Evolutionary conservation across 2,888 invertebrate genomes (phyloP).

Genomic region (Drosophila seclusa): DNA sequence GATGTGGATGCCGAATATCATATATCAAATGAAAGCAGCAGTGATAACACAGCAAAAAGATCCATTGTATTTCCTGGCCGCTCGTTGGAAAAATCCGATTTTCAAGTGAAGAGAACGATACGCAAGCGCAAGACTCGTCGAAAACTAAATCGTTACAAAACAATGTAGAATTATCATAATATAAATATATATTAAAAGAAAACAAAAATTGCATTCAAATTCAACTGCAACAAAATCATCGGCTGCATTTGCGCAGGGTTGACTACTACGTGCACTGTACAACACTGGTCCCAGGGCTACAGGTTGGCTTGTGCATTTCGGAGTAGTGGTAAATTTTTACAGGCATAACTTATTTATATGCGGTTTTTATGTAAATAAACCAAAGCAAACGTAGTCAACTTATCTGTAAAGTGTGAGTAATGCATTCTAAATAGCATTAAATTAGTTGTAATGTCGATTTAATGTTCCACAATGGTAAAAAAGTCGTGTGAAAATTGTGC

Average conservation of each 20-base stretch:
- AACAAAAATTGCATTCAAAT: slow-evolving; percentile 40
- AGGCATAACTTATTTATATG: slow-evolving; percentile 65
- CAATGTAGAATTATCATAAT: slow-evolving; percentile 23
- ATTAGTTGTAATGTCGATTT: slow-evolving; percentile 10
- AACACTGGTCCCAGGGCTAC: slow-evolving; percentile 60
- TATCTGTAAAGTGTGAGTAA: slow-evolving; percentile 71
- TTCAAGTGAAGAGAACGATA: slow-evolving; percentile 32
- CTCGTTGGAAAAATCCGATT: slow-evolving; percentile 41
- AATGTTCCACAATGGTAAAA: slow-evolving; percentile 1
- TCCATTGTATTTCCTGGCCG: slow-evolving; percentile 48
- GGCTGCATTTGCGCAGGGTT: slow-evolving; percentile 40
- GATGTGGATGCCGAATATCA: slow-evolving; percentile 58
- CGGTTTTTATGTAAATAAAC: slow-evolving; percentile 75
- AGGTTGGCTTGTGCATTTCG: slow-evolving; percentile 71
- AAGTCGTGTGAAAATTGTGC: slow-evolving; percentile 54
- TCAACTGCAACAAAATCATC: slow-evolving; percentile 46
- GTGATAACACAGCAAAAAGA: slow-evolving; percentile 29
- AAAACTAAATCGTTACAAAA: slow-evolving; percentile 27
- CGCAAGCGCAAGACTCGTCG: slow-evolving; percentile 43
- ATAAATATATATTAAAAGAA: slow-evolving; percentile 17
- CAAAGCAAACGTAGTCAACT: slow-evolving; percentile 64
- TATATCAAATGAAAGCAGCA: slow-evolving; percentile 69
- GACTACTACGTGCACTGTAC: slow-evolving; percentile 15
- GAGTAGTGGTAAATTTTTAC: slow-evolving; percentile 76
- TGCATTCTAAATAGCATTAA: not conserved